Percentiles rank a stretch among this genome's conserved stretches.
These are phyloP conservation scores for Petrosia ficiformis DNA, from an alignment of 37 sponge, comb jelly and placozoan species.

Conservation along the genomic window DNA sequence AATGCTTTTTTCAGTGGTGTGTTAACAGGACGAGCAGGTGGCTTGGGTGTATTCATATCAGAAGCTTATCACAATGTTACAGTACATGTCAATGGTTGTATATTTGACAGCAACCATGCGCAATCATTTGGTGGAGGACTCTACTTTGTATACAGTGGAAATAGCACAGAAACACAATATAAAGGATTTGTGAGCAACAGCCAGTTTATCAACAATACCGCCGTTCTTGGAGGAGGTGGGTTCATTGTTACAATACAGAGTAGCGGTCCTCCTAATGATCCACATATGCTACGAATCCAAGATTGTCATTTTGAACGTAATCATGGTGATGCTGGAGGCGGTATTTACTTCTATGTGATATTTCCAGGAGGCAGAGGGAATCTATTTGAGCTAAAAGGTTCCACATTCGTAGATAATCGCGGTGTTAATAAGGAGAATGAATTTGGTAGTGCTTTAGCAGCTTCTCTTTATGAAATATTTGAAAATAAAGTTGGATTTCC, in stretches of 20 bases:
- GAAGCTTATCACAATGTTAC: conserved; percentile 24
- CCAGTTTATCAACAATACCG: conserved; percentile 21
- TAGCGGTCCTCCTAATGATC: background rate
- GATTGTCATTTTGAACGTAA: background rate
- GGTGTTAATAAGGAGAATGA: background rate
- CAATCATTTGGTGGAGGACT: conserved; percentile 62
- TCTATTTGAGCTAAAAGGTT: background rate
- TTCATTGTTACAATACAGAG: background rate
- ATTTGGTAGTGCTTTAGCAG: background rate
- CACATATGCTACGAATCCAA: background rate
- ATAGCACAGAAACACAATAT: background rate
- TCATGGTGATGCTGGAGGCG: conserved; percentile 16
- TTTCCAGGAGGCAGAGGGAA: background rate
- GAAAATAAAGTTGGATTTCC: background rate
- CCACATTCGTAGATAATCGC: background rate
- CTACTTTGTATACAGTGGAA: conserved; percentile 20
- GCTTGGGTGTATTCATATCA: conserved; percentile 46
- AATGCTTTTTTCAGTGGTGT: conserved; percentile 25
- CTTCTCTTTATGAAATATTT: conserved; percentile 4
- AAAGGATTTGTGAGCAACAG: conserved; percentile 2
- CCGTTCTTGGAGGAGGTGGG: conserved; percentile 46
- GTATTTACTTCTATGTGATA: conserved; percentile 12
- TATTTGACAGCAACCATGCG: conserved; percentile 39
- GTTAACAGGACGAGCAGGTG: conserved; percentile 70
- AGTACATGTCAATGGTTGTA: conserved; percentile 16